Evolutionary conservation across 2,113 vertebrate species (phyloP).

Genomic region (Puma concolor): DNA sequence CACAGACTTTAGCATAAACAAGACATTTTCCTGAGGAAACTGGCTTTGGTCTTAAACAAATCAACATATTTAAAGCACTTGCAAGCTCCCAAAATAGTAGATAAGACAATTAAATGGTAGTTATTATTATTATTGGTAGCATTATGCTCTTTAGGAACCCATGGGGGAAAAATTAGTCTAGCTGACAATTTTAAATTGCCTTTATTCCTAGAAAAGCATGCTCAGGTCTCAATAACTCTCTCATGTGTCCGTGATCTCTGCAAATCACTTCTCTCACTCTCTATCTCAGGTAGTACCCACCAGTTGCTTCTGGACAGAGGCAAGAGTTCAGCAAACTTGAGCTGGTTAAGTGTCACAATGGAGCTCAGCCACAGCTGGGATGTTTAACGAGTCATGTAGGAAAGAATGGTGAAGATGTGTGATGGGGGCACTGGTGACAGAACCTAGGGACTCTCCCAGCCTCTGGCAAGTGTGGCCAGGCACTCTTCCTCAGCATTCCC

Average conservation of each 20-base stretch:
- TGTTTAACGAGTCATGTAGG: neutral
- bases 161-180: neutral
- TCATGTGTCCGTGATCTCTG: neutral
- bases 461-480: neutral
- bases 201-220: constrained; percentile 34
- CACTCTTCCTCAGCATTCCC: neutral
- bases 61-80: constrained; percentile 39
- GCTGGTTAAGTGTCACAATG: neutral
- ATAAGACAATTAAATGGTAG: constrained; percentile 2
- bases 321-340: neutral
- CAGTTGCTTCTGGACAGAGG: neutral
- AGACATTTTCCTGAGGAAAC: neutral
- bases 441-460: too few species aligned
- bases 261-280: neutral
- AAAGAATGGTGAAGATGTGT: neutral
- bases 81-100: neutral
- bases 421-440: neutral
- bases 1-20: neutral
- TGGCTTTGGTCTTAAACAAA: constrained; percentile 42
- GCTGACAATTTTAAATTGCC: neutral
- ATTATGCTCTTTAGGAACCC: constrained; percentile 27
- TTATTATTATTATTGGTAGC: constrained; percentile 8
- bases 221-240: neutral
- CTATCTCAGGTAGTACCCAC: neutral
- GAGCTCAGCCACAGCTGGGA: neutral